These are phyloP conservation scores for Machimus atricapillus DNA, from an alignment of 2,888 invertebrate species.

Conservation along the genomic window DNA sequence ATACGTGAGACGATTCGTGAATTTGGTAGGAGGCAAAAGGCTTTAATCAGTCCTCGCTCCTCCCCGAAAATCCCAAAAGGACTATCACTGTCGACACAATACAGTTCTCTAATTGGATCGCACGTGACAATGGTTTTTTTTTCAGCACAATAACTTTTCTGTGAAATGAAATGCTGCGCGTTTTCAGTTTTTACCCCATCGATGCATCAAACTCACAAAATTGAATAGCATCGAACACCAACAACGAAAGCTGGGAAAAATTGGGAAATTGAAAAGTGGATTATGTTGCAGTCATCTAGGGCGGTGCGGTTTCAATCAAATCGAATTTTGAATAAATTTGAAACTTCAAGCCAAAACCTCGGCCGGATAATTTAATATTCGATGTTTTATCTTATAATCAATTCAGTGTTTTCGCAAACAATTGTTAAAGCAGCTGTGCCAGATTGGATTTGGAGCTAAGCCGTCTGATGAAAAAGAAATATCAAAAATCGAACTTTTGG, in stretches of 20 bases:
- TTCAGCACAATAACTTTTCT: not conserved
- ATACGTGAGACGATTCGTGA: not conserved
- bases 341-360: not conserved
- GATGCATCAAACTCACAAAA: not conserved
- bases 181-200: not conserved
- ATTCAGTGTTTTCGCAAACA: not conserved
- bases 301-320: not conserved
- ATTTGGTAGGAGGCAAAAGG: not conserved
- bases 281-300: not conserved
- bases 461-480: not conserved
- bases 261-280: not conserved
- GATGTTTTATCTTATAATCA: not conserved
- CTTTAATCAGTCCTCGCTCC: not conserved
- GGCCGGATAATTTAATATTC: not conserved
- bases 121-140: not conserved
- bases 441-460: not conserved
- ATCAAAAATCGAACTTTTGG: not conserved
- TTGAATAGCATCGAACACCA: not conserved
- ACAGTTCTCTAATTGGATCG: not conserved
- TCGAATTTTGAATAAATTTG: not conserved
- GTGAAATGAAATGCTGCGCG: not conserved
- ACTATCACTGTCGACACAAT: not conserved
- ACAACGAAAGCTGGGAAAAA: not conserved
- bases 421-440: not conserved
- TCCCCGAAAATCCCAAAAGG: not conserved